phyloP scores from a whole-genome alignment of 2,113 vertebrate genomes.

The Myodes glareolus region DNA sequence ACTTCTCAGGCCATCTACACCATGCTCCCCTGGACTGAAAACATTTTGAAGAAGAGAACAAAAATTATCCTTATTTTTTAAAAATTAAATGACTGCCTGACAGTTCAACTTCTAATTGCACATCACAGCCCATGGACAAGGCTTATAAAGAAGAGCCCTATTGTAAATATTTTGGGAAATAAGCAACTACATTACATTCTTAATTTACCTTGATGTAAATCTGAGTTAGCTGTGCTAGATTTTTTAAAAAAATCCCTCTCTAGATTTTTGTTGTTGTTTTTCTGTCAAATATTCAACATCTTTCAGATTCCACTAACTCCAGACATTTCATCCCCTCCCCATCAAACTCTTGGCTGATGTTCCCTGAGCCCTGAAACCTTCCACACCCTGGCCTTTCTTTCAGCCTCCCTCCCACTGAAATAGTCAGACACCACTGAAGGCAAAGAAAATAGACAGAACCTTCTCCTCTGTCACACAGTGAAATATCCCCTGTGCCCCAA shows the following conservation, averaged over 20 bases:
- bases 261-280: neutral
- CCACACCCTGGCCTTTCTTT: neutral
- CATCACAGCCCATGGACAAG: neutral
- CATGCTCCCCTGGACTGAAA: neutral
- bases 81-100: neutral
- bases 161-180: neutral
- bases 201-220: neutral
- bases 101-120: neutral
- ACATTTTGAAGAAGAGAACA: neutral
- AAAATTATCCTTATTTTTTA: neutral
- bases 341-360: neutral
- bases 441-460: neutral
- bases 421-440: neutral
- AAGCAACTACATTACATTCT: neutral
- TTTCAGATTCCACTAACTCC: slow-evolving; percentile 47
- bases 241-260: neutral
- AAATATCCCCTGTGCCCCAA: neutral
- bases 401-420: neutral
- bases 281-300: slow-evolving; percentile 34
- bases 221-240: neutral
- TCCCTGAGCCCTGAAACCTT: neutral
- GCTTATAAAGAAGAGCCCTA: neutral
- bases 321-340: neutral
- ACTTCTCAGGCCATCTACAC: neutral
- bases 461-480: neutral